Conservation (phyloP, 1,140 invertebrate species). For the Kradibia gibbosae region DNA sequence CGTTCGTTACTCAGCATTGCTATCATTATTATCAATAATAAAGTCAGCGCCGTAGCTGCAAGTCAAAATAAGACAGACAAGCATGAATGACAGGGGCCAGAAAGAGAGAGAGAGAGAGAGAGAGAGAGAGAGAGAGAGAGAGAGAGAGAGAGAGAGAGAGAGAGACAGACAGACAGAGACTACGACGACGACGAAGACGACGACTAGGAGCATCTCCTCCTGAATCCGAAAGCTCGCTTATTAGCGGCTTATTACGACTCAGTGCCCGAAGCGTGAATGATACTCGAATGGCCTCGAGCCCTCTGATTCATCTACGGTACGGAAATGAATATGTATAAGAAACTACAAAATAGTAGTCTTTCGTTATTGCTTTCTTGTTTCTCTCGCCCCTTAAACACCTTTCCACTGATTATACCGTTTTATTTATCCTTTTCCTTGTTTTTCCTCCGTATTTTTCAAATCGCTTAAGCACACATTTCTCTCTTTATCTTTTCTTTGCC, state of each 20-base stretch:
- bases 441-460: no score
- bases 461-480: no score
- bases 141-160: no score
- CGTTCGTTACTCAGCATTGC: no score
- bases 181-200: neutral
- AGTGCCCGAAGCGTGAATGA: slow-evolving; percentile 69
- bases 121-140: slow-evolving; percentile 20
- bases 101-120: no score
- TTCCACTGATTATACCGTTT: neutral
- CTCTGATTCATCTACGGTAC: slow-evolving; percentile 66
- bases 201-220: neutral
- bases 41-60: no score
- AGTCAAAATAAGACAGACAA: no score
- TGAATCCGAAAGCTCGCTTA: slow-evolving; percentile 65
- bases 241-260: slow-evolving; percentile 71
- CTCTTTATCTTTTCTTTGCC: neutral
- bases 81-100: no score
- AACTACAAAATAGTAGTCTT: slow-evolving; percentile 68
- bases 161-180: slow-evolving; percentile 9
- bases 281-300: slow-evolving; percentile 53
- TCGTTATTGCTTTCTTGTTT: neutral
- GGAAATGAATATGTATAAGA: slow-evolving; percentile 73
- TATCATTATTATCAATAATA: no score
- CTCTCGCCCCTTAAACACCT: neutral
- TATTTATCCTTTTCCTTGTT: neutral